These are phyloP conservation scores for Enchytraeus crypticus DNA, from an alignment of 2,888 invertebrate species.

Conservation along the genomic window DNA sequence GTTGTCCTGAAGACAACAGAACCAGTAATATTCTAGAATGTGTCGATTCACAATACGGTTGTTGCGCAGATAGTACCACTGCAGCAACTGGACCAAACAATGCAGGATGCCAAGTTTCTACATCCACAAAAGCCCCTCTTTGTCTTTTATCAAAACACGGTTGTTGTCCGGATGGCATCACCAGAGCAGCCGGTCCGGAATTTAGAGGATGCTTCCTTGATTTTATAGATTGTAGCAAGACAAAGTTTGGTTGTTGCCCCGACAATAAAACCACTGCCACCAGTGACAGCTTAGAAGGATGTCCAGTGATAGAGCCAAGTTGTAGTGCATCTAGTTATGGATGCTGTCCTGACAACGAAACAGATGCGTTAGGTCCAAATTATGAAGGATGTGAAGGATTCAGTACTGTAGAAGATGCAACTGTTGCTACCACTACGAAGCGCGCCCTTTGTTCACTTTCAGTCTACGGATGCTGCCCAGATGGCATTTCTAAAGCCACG, in stretches of 20 bases:
- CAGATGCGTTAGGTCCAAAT: background rate
- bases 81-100: too few relatives aligned
- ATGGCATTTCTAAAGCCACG: constrained; percentile 66
- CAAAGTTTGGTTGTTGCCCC: background rate
- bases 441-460: constrained; percentile 40
- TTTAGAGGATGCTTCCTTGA: constrained; percentile 66
- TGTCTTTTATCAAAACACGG: background rate
- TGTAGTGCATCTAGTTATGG: constrained; percentile 52
- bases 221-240: constrained; percentile 37
- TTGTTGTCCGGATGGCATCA: constrained; percentile 80
- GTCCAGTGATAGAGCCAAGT: background rate
- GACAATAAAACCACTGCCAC: background rate
- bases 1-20: too few relatives aligned
- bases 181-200: constrained; percentile 61
- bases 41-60: too few relatives aligned
- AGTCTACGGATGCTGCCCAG: constrained; percentile 53
- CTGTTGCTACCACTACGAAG: background rate
- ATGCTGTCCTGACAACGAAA: constrained; percentile 58
- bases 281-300: background rate
- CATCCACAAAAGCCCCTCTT: too few relatives aligned
- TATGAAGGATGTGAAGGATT: background rate
- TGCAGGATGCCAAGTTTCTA: too few relatives aligned
- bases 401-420: background rate
- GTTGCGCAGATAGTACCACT: too few relatives aligned
- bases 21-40: too few relatives aligned